Evolutionary conservation across 2,113 vertebrate species (phyloP).

Genomic region (Glaucidium brasilianum): DNA sequence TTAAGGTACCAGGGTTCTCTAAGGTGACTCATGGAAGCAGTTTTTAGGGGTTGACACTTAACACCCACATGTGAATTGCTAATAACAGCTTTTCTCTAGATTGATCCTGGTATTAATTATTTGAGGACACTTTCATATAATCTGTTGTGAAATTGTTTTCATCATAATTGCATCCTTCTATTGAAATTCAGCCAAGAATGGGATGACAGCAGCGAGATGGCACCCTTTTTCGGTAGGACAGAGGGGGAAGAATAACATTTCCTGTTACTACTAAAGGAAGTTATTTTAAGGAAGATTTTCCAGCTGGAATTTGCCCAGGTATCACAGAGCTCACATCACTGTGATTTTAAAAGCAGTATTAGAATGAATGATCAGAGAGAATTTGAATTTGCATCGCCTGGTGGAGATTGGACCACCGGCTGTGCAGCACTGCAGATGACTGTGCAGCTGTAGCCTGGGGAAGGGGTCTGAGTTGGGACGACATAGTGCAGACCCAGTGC

Average conservation of each 20-base stretch:
- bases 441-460: background rate
- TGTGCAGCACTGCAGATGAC: no score
- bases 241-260: slow-evolving; percentile 16
- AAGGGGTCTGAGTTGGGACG: background rate
- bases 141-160: background rate
- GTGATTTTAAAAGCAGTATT: background rate
- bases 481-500: background rate
- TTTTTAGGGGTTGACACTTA: background rate
- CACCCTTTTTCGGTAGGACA: background rate
- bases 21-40: background rate
- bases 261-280: slow-evolving; percentile 18
- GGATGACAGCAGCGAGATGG: background rate
- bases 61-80: background rate
- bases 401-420: fast-evolving
- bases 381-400: background rate
- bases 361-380: background rate
- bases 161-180: background rate
- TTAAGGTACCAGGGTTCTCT: background rate
- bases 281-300: background rate
- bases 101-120: background rate
- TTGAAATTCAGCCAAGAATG: background rate
- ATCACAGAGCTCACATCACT: background rate
- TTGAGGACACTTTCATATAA: background rate
- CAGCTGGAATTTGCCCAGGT: slow-evolving; percentile 8
- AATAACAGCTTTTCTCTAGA: background rate